Base-by-base conservation (phyloP, 2,888 invertebrate genomes). In the Lissonota sp. region DNA sequence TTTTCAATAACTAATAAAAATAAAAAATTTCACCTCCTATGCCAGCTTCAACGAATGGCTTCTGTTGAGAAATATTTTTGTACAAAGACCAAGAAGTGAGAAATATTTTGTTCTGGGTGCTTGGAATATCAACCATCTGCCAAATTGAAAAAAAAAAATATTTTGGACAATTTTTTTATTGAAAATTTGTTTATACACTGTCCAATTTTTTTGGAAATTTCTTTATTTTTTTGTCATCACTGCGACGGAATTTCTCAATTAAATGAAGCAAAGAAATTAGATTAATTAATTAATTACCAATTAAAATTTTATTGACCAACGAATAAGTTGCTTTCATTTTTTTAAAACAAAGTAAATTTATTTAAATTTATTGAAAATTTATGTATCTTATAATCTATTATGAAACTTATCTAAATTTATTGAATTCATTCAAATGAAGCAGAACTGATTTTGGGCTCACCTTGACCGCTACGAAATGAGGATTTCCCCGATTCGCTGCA, bases 401-500 rank as follows among this genome's bases (percentile, higher is more conserved):
- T 1, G 3, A 26, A 1, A 26, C 3, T 26, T 26, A 26, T 26
- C 26, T 1, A 3, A 26, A 26, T 26, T 26, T 26, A 26, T 26
- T 26, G 26, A 26, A 26, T 26, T 1, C 26, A 26, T 26, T 26
- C 26, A 26, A 26, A 26, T 26, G 3, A 26, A 2, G 26, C 26
- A 26, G 44, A 4, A 39, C 39, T 55, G 26, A 57, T 80, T 64
- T 69, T 46, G 26, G 26, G 69, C 76, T 77, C 72, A 83, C 83
- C 80, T 83, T 83, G 83, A 80, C 77, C 55, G 76, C 69, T 39
- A 70, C 14, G 49, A 80, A 53, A 73, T 80, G 62, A 12, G 42
- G 26, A 64, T 79, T 83, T 76, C 82, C 79, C 26, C 79, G 75
- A 82, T 79, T 76, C 6, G 82, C 74, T 62, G 79, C 82, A 70